Conservation (phyloP, 2,888 invertebrate species). For the Pristionchus arcanus region DNA sequence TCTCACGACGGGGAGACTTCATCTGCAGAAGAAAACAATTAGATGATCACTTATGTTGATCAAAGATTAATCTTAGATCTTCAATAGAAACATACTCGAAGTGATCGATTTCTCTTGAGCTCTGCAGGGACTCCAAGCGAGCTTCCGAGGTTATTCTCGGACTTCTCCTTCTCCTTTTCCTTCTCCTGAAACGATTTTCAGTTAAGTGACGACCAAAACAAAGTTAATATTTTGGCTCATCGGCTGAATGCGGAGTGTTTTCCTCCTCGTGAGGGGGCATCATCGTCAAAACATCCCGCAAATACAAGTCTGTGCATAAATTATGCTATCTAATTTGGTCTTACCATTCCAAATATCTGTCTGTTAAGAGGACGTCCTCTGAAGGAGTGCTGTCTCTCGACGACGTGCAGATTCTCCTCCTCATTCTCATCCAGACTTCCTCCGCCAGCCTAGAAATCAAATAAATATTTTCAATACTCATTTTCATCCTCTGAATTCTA, state of each 20-base stretch:
- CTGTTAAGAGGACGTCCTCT: constrained; percentile 58
- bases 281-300: background rate
- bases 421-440: constrained; percentile 67
- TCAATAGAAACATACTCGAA: constrained; percentile 59
- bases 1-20: constrained; percentile 67
- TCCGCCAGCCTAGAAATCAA: constrained; percentile 66
- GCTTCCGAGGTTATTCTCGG: background rate
- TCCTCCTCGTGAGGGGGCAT: background rate
- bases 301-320: background rate
- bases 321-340: background rate
- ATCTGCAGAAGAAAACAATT: constrained; percentile 47
- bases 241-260: background rate
- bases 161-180: constrained; percentile 51
- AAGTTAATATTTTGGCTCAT: background rate
- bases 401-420: constrained; percentile 59
- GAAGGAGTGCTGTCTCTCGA: constrained; percentile 63
- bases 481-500: background rate
- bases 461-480: background rate
- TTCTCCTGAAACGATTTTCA: background rate
- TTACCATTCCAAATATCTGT: constrained; percentile 44
- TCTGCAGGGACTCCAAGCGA: constrained; percentile 56
- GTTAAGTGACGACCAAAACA: constrained; percentile 1
- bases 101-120: constrained; percentile 67
- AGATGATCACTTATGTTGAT: background rate
- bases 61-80: background rate